These are phyloP conservation scores for Protaetia brevitarsis DNA, from an alignment of 1,140 invertebrate genomes.

Conservation along the genomic window DNA sequence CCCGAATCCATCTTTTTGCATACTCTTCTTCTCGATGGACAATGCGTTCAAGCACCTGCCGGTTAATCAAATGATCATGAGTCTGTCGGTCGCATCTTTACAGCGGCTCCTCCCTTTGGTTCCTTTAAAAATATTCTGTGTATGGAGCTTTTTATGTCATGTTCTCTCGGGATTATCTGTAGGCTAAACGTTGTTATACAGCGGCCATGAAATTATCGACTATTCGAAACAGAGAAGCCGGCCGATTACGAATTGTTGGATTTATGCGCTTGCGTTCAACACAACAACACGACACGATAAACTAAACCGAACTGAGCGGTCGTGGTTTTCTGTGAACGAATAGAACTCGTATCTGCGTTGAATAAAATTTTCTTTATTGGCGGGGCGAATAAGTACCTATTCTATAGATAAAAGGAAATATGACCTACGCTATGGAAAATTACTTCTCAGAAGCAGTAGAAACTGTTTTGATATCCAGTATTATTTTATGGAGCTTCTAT, in stretches of 20 bases:
- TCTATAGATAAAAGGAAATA: not conserved
- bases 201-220: conserved; percentile 23
- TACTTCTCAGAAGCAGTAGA: too few relatives aligned
- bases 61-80: not conserved
- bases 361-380: not conserved
- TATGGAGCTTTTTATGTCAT: too few relatives aligned
- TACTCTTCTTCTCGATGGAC: not conserved
- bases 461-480: too few relatives aligned
- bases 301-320: too few relatives aligned
- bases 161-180: not conserved
- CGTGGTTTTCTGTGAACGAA: not conserved
- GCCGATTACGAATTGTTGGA: not conserved
- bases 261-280: conserved; percentile 3
- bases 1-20: conserved; percentile 54
- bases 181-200: not conserved
- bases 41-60: not conserved
- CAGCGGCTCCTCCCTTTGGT: too few relatives aligned
- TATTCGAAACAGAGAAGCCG: conserved; percentile 7
- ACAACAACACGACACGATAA: not conserved
- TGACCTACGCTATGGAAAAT: too few relatives aligned
- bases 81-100: not conserved
- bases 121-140: too few relatives aligned
- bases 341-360: not conserved
- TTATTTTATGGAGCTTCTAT: too few relatives aligned
- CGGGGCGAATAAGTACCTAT: not conserved